phyloP scores from a whole-genome alignment of 1,140 invertebrate genomes.

The Temnothorax nylanderi region DNA sequence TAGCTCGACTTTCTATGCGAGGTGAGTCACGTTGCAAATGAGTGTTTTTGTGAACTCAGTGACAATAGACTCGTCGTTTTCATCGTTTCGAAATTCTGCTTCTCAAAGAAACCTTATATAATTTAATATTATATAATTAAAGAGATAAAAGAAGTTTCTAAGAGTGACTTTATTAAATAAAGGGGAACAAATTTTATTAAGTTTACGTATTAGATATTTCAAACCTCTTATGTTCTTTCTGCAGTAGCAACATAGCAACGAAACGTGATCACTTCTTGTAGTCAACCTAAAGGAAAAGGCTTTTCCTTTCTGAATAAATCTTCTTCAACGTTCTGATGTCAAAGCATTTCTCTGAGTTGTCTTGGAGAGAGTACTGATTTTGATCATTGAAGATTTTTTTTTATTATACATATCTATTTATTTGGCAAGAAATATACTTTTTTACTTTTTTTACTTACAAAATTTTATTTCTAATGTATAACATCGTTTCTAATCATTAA shows the following conservation, averaged over 20 bases:
- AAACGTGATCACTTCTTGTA: slow-evolving; percentile 16
- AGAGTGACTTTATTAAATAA: neutral
- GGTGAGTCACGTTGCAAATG: neutral
- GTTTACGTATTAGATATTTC: neutral
- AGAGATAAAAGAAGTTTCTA: neutral
- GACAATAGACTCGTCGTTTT: neutral
- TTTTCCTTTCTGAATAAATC: slow-evolving; percentile 14
- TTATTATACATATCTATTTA: neutral
- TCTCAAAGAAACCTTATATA: neutral
- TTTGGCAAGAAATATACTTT: neutral
- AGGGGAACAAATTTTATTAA: slow-evolving; percentile 1
- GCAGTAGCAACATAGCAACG: neutral
- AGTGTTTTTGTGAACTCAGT: neutral
- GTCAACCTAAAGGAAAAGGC: neutral
- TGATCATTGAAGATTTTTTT: slow-evolving; percentile 38
- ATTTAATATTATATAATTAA: slow-evolving; percentile 6
- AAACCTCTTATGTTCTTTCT: slow-evolving; percentile 14
- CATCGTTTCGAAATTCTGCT: neutral
- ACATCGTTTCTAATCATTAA: neutral
- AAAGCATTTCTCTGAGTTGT: slow-evolving; percentile 10
- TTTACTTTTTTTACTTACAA: neutral
- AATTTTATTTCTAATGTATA: neutral
- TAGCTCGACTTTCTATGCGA: neutral
- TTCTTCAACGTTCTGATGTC: slow-evolving; percentile 3
- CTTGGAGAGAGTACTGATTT: neutral